phyloP scores from a whole-genome alignment of 2,888 invertebrate genomes.

The Notodonta ziczac region DNA sequence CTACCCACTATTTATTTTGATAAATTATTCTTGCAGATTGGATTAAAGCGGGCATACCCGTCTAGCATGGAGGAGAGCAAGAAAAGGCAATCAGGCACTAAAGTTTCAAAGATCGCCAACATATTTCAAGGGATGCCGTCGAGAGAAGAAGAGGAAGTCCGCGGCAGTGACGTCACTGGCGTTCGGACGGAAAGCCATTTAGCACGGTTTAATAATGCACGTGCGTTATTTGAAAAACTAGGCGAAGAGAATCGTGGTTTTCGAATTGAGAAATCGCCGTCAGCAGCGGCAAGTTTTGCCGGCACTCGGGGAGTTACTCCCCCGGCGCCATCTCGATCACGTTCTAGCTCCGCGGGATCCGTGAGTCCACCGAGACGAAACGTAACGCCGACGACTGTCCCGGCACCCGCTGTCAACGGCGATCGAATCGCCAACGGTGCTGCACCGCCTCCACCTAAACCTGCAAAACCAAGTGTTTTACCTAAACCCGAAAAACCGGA shows the following conservation, averaged over 20 bases:
- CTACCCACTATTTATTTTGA: conserved; percentile 52
- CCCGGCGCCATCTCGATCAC: conserved; percentile 83
- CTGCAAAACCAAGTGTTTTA: conserved; percentile 83
- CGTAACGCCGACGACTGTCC: conserved; percentile 79
- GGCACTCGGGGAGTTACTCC: conserved; percentile 82
- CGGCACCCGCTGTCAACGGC: conserved; percentile 69
- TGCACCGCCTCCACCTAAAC: conserved; percentile 75
- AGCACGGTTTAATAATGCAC: conserved; percentile 95
- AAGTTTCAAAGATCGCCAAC: conserved; percentile 96
- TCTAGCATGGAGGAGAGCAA: conserved; percentile 88
- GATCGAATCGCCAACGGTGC: conserved; percentile 76
- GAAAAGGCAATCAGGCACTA: conserved; percentile 88
- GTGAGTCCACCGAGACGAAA: conserved; percentile 84
- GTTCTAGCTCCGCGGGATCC: conserved; percentile 88
- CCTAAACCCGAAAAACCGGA: conserved; percentile 94
- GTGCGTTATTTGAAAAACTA: conserved; percentile 95
- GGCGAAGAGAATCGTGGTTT: conserved; percentile 89
- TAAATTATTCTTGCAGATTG: conserved; percentile 73
- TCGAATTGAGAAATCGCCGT: conserved; percentile 85
- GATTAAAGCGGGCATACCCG: conserved; percentile 79
- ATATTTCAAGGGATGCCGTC: conserved; percentile 92
- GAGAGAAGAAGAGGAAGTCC: conserved; percentile 80
- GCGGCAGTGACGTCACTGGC: conserved; percentile 87
- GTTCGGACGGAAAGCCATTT: conserved; percentile 95
- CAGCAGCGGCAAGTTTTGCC: conserved; percentile 82